These are phyloP conservation scores for Polyploca ridens DNA, from an alignment of 2,888 invertebrate genomes.

Conservation along the genomic window DNA sequence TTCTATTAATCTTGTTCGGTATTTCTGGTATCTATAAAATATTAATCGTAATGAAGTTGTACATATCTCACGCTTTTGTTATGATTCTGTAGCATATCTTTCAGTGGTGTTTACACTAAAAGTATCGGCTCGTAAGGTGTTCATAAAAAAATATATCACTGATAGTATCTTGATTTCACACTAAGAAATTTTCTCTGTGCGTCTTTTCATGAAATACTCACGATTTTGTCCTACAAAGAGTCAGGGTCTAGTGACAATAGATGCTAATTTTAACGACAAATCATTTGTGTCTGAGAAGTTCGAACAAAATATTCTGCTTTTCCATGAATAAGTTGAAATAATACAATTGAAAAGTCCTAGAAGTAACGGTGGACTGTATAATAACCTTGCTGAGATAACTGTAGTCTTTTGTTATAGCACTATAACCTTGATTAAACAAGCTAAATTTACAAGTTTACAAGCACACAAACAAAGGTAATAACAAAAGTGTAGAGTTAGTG, in stretches of 20 bases:
- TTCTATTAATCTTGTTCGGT: slow-evolving; percentile 10
- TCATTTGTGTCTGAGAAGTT: slow-evolving; percentile 22
- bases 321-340: neutral
- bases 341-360: slow-evolving; percentile 2
- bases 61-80: neutral
- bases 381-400: neutral
- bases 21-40: slow-evolving; percentile 6
- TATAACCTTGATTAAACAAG: neutral
- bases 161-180: neutral
- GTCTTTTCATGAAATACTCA: neutral
- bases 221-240: slow-evolving; percentile 22
- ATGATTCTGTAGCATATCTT: neutral
- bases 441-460: neutral
- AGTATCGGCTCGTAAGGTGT: too few species aligned
- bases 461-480: neutral
- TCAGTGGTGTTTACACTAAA: too few species aligned
- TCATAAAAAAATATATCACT: too few species aligned
- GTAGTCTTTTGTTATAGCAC: neutral
- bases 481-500: neutral
- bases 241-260: slow-evolving; percentile 57
- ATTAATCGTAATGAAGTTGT: neutral
- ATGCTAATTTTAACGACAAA: slow-evolving; percentile 49
- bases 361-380: neutral
- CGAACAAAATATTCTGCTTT: slow-evolving; percentile 8
- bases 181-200: neutral